Evolutionary conservation across 2,797 vertebrate genomes (phyloP).

Genomic region (Antennarius maculatus): DNA sequence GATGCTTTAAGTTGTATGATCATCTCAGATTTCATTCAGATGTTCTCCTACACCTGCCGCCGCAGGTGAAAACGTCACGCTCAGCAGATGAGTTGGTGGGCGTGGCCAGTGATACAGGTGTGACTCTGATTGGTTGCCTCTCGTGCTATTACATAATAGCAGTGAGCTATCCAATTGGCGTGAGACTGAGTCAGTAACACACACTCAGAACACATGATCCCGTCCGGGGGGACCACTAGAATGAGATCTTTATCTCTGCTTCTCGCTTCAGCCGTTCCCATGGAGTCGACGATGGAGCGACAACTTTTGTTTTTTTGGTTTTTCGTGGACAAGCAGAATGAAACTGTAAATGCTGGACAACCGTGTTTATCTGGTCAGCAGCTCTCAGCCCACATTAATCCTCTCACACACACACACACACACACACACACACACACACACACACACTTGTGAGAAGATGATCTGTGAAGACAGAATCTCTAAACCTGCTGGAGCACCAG

Average conservation of each 20-base stretch:
- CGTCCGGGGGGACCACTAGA: constrained; percentile 56
- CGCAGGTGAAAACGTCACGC: no score
- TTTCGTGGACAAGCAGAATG: constrained; percentile 15
- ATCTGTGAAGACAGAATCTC: constrained; percentile 17
- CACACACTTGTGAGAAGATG: constrained; percentile 6
- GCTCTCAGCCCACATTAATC: constrained; percentile 28
- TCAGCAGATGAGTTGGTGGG: no score
- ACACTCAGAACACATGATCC: constrained; percentile 32
- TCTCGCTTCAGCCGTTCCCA: constrained; percentile 67
- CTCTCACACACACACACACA: no score
- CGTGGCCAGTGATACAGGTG: no score
- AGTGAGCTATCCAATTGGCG: constrained; percentile 46
- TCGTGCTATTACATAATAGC: constrained; percentile 35
- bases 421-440: not conserved
- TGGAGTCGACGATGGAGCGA: constrained; percentile 52
- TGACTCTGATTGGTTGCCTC: not conserved
- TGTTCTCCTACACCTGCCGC: no score
- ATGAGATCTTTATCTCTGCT: constrained; percentile 69
- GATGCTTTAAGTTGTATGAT: no score
- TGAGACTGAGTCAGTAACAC: constrained; percentile 45
- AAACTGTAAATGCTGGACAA: constrained; percentile 48
- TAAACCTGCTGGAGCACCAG: constrained; percentile 39
- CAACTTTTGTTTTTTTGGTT: not conserved
- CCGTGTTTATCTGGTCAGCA: constrained; percentile 37
- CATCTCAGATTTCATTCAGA: no score